Percentiles rank a stretch among this genome's conserved stretches.
Conservation (phyloP, 2,113 vertebrate genomes). For the Sphyrna mokarran region DNA sequence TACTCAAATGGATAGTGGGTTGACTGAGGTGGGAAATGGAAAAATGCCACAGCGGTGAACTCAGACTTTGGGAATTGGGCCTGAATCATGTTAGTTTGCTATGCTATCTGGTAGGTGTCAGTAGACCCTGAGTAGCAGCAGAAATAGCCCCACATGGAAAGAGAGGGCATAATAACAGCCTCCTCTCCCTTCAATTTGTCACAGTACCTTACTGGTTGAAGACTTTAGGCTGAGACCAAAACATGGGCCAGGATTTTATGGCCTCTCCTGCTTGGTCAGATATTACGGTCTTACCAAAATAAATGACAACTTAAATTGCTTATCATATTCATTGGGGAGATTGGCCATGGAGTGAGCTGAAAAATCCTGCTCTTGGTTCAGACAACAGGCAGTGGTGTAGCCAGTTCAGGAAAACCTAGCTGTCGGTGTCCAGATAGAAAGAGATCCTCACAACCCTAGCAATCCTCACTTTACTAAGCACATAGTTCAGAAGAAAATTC, state of each 20-base stretch:
- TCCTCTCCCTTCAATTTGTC: background rate
- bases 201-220: background rate
- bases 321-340: too few species aligned
- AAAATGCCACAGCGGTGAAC: background rate
- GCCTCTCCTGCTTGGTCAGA: too few species aligned
- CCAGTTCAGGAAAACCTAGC: background rate
- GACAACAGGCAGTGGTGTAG: background rate
- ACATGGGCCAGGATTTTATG: too few species aligned
- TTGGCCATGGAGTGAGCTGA: too few species aligned
- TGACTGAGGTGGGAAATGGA: background rate
- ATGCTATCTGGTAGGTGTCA: background rate
- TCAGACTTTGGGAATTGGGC: background rate
- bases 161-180: background rate
- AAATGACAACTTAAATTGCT: too few species aligned
- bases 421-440: background rate
- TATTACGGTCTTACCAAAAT: too few species aligned
- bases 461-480: background rate
- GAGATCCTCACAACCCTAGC: background rate
- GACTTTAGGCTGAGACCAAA: background rate
- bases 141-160: background rate
- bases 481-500: background rate
- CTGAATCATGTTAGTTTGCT: background rate
- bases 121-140: background rate
- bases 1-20: background rate
- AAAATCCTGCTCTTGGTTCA: background rate